Percentiles rank a stretch among this genome's conserved stretches.
These are phyloP conservation scores for Triplophysa bombifrons DNA, from an alignment of 2,797 vertebrate species.

Conservation along the genomic window DNA sequence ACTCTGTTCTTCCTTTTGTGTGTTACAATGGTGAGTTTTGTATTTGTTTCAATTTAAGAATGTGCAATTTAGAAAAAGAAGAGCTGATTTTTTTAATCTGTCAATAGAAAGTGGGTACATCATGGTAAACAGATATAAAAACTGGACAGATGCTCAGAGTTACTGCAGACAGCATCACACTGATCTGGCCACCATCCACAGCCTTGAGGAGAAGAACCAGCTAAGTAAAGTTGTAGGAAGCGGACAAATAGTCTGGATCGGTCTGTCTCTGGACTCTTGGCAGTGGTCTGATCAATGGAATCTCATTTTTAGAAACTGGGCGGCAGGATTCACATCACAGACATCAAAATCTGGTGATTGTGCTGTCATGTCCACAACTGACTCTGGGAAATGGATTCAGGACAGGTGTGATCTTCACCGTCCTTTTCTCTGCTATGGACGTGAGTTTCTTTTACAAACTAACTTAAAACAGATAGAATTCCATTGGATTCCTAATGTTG, in stretches of 20 bases:
- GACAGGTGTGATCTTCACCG: neutral
- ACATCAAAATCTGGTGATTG: constrained; percentile 15
- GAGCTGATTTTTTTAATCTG: no score
- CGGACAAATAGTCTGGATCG: no score
- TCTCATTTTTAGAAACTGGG: constrained; percentile 27
- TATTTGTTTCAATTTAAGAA: no score
- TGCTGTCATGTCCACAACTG: neutral
- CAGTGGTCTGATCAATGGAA: neutral
- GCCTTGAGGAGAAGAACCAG: no score
- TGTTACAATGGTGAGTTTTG: no score
- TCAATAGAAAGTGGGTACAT: neutral
- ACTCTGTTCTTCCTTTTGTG: no score
- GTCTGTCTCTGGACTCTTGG: no score
- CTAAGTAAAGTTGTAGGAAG: no score
- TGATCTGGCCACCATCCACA: no score
- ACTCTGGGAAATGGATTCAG: constrained; percentile 31
- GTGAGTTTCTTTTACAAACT: constrained; percentile 24
- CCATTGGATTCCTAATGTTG: no score
- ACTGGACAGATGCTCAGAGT: constrained; percentile 4
- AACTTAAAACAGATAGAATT: no score
- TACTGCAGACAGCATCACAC: constrained; percentile 32
- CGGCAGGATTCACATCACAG: neutral
- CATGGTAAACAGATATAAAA: constrained; percentile 27
- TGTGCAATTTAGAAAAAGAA: no score
- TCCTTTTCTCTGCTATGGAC: constrained; percentile 44